Percentiles rank a stretch among this genome's conserved stretches.
Conservation (phyloP, 2,113 vertebrate genomes). For the Macquaria ambigua region DNA sequence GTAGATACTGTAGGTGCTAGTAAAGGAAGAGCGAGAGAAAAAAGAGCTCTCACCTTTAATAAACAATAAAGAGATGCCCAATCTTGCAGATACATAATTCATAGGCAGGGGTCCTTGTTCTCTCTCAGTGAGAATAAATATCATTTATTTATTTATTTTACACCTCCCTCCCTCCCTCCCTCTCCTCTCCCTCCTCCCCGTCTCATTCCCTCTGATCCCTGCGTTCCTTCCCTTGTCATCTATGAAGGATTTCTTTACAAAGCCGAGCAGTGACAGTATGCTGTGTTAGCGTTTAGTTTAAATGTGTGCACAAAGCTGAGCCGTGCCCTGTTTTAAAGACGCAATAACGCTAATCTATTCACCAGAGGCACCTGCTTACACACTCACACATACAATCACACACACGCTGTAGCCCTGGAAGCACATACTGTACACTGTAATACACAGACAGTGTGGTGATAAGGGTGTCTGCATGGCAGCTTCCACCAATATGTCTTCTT, state of each 20-base stretch:
- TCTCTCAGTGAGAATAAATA: conserved; percentile 28
- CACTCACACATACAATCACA: not conserved
- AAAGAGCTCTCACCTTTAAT: conserved; percentile 44
- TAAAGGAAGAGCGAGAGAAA: not conserved
- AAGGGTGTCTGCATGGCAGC: not conserved
- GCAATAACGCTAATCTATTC: conserved; percentile 36
- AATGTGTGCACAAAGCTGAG: conserved; percentile 3
- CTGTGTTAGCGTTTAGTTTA: conserved; percentile 56
- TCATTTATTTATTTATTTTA: conserved; percentile 36
- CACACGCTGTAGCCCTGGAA: not conserved
- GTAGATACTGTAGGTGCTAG: not conserved
- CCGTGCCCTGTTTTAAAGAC: conserved; percentile 39
- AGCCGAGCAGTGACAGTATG: conserved; percentile 39
- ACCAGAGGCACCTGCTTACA: not conserved
- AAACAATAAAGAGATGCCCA: conserved; percentile 35
- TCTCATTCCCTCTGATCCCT: conserved; percentile 25
- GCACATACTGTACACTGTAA: conserved; percentile 15
- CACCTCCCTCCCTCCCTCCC: not conserved
- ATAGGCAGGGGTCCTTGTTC: conserved; percentile 34
- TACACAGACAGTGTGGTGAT: conserved; percentile 13
- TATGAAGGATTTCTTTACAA: conserved; percentile 48
- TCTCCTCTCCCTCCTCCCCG: not conserved
- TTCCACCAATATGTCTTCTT: conserved; percentile 14
- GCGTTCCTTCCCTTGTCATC: conserved; percentile 26
- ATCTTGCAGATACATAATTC: conserved; percentile 45